Percentiles rank a stretch among this genome's conserved stretches.
Conservation (phyloP, 2,113 vertebrate genomes). For the Eleginops maclovinus region DNA sequence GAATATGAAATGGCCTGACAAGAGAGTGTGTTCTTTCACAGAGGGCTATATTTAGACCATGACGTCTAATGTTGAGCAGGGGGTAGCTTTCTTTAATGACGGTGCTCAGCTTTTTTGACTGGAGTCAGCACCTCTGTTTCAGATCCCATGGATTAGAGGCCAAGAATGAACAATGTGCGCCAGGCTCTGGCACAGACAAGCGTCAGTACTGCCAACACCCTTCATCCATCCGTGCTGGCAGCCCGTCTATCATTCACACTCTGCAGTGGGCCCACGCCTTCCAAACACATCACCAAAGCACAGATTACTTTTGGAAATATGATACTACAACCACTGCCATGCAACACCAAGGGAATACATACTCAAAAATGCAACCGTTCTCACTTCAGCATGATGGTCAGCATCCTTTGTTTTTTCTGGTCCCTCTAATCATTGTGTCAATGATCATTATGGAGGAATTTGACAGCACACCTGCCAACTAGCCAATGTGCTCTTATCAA, state of each 20-base stretch:
- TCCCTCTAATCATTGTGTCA: slow-evolving; percentile 17
- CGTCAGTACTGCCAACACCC: slow-evolving; percentile 57
- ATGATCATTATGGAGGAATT: slow-evolving; percentile 20
- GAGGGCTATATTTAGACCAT: slow-evolving; percentile 72
- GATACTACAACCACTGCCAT: slow-evolving; percentile 33
- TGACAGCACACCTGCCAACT: slow-evolving; percentile 31
- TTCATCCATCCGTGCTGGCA: slow-evolving; percentile 74
- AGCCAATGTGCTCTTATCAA: slow-evolving; percentile 43
- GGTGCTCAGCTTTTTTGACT: slow-evolving; percentile 47
- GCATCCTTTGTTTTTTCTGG: background rate
- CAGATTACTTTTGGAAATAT: slow-evolving; percentile 63
- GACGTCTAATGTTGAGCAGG: slow-evolving; percentile 59
- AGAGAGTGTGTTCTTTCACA: slow-evolving; percentile 59
- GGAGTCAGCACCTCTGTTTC: slow-evolving; percentile 75
- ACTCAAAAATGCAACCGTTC: background rate
- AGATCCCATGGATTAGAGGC: slow-evolving; percentile 66
- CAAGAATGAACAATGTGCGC: slow-evolving; percentile 69
- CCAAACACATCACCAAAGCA: slow-evolving; percentile 51
- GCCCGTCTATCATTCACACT: slow-evolving; percentile 63
- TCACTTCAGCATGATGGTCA: slow-evolving; percentile 20
- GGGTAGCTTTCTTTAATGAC: slow-evolving; percentile 58
- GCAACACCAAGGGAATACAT: slow-evolving; percentile 12
- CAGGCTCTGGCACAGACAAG: slow-evolving; percentile 61
- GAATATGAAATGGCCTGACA: slow-evolving; percentile 48
- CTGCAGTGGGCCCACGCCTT: slow-evolving; percentile 42